These are phyloP conservation scores for Papilio helenus DNA, from an alignment of 1,140 invertebrate species.

Conservation along the genomic window DNA sequence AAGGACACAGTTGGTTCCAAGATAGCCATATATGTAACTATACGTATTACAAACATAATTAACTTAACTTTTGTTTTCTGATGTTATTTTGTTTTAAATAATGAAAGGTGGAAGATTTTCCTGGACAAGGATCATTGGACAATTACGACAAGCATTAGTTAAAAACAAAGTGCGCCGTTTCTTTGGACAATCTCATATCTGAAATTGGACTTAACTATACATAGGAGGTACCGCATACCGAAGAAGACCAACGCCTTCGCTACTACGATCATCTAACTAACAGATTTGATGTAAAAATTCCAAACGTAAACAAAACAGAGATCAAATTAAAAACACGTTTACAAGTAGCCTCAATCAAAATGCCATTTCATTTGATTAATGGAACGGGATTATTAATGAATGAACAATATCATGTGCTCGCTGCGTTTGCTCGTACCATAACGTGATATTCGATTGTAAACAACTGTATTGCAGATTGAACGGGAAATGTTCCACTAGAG, in stretches of 20 bases:
- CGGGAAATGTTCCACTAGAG: constrained; percentile 1
- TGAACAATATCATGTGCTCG: constrained; percentile 52
- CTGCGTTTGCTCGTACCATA: constrained; percentile 40
- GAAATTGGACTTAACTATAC: no score
- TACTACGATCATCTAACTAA: no score
- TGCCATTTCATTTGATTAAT: constrained; percentile 59
- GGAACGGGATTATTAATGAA: constrained; percentile 58
- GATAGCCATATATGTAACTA: neutral
- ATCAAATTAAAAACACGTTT: constrained; percentile 58
- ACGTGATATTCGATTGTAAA: constrained; percentile 26
- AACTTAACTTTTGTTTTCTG: no score
- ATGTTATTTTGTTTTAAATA: no score
- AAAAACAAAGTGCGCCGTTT: no score
- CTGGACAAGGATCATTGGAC: neutral
- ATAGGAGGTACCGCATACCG: no score
- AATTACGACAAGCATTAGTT: neutral
- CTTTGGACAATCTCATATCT: no score
- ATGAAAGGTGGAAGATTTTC: no score
- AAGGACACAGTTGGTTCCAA: constrained; percentile 45
- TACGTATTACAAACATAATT: no score
- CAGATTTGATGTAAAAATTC: neutral
- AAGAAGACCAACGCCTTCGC: no score
- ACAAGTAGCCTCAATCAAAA: constrained; percentile 47
- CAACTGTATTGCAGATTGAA: constrained; percentile 16
- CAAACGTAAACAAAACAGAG: constrained; percentile 34